A percentile compares a stretch with the other conserved stretches of the same genome.
Evolutionary conservation across 2,797 vertebrate genomes (phyloP).

Genomic region (Lycodopsis pacificus): DNA sequence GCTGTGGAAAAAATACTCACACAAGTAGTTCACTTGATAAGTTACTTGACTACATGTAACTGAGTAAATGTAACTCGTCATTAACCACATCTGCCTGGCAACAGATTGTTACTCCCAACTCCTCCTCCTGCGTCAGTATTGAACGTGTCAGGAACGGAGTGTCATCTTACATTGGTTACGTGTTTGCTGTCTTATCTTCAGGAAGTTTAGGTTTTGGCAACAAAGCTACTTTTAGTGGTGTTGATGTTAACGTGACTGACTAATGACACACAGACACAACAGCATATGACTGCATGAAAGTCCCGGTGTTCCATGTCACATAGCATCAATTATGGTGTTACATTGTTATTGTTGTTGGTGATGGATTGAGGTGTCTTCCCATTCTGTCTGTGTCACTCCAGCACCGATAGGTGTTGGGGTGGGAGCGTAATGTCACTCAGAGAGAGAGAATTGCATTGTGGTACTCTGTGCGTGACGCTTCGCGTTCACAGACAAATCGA

Average conservation of each 20-base stretch:
- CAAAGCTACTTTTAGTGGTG: too few relatives aligned
- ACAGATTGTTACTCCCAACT: too few relatives aligned
- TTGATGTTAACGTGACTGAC: neutral
- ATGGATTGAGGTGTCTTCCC: constrained; percentile 32
- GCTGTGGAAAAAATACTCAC: too few relatives aligned
- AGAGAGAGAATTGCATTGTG: constrained; percentile 82
- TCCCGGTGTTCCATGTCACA: neutral
- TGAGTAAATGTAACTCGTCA: too few relatives aligned
- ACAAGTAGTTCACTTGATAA: too few relatives aligned
- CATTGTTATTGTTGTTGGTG: constrained; percentile 31
- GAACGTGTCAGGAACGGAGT: too few relatives aligned
- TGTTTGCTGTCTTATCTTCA: too few relatives aligned
- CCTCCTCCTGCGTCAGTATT: too few relatives aligned
- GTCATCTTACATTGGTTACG: too few relatives aligned
- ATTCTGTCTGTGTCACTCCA: constrained; percentile 46
- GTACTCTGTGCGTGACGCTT: constrained; percentile 87
- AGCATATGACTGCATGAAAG: neutral
- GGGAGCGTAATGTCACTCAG: constrained; percentile 82
- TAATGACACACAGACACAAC: neutral
- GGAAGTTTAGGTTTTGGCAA: too few relatives aligned
- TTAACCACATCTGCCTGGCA: too few relatives aligned
- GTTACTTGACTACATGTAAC: too few relatives aligned
- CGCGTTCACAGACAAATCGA: constrained; percentile 98
- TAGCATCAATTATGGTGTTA: constrained; percentile 11
- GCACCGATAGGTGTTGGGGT: constrained; percentile 59